Conservation (phyloP, 2,113 vertebrate species). For the Pantherophis guttatus region DNA sequence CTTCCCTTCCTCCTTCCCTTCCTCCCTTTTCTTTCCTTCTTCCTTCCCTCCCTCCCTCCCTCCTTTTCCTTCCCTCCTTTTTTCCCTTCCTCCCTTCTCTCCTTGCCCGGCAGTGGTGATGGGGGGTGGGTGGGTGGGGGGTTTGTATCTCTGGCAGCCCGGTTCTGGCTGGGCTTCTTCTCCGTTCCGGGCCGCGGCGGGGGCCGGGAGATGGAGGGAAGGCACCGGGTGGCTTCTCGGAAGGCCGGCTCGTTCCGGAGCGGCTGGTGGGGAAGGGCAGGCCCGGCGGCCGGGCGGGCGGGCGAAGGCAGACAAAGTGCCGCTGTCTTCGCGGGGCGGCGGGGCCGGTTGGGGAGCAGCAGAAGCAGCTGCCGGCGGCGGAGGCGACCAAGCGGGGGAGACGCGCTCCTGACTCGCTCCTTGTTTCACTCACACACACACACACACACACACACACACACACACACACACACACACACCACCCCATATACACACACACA, state of each 20-base stretch:
- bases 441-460: neutral
- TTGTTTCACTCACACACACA: neutral
- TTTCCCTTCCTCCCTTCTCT: too few species aligned
- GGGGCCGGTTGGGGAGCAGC: neutral
- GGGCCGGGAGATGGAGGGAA: too few species aligned
- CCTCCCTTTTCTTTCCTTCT: too few species aligned
- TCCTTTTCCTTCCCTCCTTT: too few species aligned
- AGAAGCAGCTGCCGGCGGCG: neutral
- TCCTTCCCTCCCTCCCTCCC: too few species aligned
- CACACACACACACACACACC: too few species aligned
- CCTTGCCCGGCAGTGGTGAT: too few species aligned
- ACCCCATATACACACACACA: neutral
- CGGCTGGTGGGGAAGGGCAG: neutral
- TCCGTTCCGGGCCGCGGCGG: neutral
- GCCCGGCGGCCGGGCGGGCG: neutral
- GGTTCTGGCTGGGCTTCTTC: too few species aligned
- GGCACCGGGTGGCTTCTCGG: neutral
- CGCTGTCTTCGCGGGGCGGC: neutral
- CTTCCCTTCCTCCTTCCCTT: too few species aligned
- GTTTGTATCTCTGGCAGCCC: too few species aligned
- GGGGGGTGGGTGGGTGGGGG: too few species aligned
- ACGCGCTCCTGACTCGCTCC: neutral
- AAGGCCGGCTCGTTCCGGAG: neutral
- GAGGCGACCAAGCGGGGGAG: neutral
- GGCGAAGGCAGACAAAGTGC: constrained; percentile 9